These are phyloP conservation scores for Crotalus tigris DNA, from an alignment of 2,113 vertebrate genomes.

Conservation along the genomic window DNA sequence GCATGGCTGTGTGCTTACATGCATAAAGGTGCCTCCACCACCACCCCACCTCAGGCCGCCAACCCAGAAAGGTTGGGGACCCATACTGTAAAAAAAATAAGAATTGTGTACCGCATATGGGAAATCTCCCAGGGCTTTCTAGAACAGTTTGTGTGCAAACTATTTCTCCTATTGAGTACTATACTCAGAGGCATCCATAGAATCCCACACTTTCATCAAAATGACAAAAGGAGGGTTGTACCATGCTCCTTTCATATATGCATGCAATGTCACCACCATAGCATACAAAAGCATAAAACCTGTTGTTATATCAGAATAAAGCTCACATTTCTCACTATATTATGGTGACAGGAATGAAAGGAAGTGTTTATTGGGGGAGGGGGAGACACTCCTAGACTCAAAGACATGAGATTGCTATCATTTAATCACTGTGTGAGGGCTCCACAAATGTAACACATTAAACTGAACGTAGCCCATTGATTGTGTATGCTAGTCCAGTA, in stretches of 20 bases:
- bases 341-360: neutral
- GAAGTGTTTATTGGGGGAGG: neutral
- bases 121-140: neutral
- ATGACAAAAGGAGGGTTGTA: neutral
- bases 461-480: neutral
- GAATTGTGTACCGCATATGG: neutral
- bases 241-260: neutral
- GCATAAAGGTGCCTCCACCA: too few species aligned
- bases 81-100: neutral
- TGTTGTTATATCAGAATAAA: neutral
- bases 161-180: neutral
- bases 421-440: neutral
- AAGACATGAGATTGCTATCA: neutral
- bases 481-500: too few species aligned
- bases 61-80: too few species aligned
- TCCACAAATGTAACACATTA: neutral
- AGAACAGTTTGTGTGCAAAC: neutral
- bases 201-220: neutral
- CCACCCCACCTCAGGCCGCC: too few species aligned
- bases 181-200: neutral
- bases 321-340: neutral
- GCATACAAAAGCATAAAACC: neutral
- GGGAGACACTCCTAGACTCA: neutral
- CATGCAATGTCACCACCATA: neutral
- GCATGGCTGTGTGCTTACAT: too few species aligned